Evolutionary conservation across 2,888 invertebrate species (phyloP).

Genomic region (Eustalomyia histrio): DNA sequence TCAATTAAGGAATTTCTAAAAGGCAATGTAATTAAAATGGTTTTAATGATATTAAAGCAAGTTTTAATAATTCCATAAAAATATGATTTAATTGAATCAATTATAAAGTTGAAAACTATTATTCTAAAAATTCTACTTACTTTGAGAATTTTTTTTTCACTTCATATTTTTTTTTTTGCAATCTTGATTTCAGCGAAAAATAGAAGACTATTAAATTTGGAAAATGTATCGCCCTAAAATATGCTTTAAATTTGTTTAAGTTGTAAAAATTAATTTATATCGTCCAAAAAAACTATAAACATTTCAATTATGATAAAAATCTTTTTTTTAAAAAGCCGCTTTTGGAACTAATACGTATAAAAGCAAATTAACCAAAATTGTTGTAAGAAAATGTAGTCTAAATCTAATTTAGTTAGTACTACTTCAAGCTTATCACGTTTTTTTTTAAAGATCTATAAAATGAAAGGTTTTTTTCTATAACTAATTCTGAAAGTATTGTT

Average conservation of each 20-base stretch:
- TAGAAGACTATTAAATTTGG: no score
- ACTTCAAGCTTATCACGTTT: neutral
- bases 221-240: no score
- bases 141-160: no score
- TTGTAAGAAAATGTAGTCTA: neutral
- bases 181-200: no score
- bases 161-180: no score
- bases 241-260: no score
- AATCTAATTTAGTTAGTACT: neutral
- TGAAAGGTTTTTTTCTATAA: conserved; percentile 1
- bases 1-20: neutral
- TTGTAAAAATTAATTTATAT: no score
- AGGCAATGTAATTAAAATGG: neutral
- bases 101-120: no score
- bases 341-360: neutral
- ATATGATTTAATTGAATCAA: neutral
- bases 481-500: neutral
- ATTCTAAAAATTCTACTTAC: no score
- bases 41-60: neutral
- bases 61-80: neutral
- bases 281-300: no score
- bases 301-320: neutral
- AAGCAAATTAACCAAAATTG: neutral
- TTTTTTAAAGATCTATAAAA: conserved; percentile 1
- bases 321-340: neutral